These are phyloP conservation scores for Caenorhabditis sp. DNA, from an alignment of 2,888 invertebrate genomes.

Conservation along the genomic window DNA sequence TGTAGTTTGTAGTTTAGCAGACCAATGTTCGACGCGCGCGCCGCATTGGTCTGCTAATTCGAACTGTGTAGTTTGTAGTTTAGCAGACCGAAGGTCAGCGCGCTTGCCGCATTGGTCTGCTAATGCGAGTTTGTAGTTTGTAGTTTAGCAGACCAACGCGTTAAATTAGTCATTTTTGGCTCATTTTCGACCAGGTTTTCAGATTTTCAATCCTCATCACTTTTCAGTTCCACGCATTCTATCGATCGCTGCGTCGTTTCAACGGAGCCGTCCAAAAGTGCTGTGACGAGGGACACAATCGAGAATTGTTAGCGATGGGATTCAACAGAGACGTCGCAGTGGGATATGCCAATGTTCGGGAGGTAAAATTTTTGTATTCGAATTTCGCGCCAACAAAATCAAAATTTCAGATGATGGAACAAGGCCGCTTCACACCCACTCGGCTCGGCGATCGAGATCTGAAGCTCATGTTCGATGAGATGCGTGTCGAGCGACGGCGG, in stretches of 20 bases:
- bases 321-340: background rate
- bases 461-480: background rate
- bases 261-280: background rate
- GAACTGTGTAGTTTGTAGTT: background rate
- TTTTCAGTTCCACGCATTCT: background rate
- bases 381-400: background rate
- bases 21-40: background rate
- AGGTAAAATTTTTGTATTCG: background rate
- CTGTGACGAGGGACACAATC: background rate
- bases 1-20: too few species aligned
- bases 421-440: background rate
- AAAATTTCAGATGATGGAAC: constrained; percentile 35
- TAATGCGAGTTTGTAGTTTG: too few species aligned
- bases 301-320: background rate
- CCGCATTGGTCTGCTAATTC: background rate
- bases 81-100: too few species aligned
- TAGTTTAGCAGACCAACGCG: background rate
- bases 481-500: background rate
- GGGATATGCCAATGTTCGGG: background rate
- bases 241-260: background rate
- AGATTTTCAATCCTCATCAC: background rate
- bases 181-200: background rate
- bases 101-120: background rate
- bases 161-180: background rate
- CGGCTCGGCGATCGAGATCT: background rate